Percentiles rank a stretch among this genome's conserved stretches.
phyloP scores from a whole-genome alignment of 2,113 vertebrate genomes.

The Trogon surrucura region DNA sequence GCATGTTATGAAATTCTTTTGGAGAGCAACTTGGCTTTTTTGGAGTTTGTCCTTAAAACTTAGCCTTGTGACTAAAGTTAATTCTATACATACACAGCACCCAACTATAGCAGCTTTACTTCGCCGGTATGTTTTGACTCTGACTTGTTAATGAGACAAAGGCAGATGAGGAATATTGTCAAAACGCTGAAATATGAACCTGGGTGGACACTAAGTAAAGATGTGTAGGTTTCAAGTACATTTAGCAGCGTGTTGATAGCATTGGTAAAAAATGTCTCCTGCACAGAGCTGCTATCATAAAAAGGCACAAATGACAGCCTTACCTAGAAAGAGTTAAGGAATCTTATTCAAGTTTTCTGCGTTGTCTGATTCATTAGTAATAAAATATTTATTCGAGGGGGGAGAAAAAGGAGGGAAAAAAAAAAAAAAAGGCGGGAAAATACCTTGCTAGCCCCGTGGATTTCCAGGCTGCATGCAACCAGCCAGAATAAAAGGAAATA shows the following conservation, averaged over 20 bases:
- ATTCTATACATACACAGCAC: not conserved
- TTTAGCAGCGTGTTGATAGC: not conserved
- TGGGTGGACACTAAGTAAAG: constrained; percentile 25
- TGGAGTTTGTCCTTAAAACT: not conserved
- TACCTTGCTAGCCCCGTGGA: not conserved
- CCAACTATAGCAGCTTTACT: not conserved
- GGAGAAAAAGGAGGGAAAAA: not conserved
- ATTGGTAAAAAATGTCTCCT: not conserved
- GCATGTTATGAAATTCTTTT: not conserved
- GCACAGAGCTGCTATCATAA: not conserved
- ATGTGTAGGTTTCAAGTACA: not conserved
- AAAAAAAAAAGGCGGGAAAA: not conserved
- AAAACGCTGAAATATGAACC: not conserved
- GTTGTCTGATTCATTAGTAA: not conserved
- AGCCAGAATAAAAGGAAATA: not conserved
- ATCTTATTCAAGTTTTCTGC: not conserved
- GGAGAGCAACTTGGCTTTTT: not conserved
- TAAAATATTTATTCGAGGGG: constrained; percentile 15
- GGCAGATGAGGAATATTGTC: constrained; percentile 10
- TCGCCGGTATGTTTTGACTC: not conserved
- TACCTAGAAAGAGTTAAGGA: not conserved
- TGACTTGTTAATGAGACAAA: constrained; percentile 5
- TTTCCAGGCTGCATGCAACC: not conserved
- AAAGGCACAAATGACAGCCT: not conserved
- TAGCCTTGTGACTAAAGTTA: not conserved